Conservation (phyloP, 2,113 vertebrate genomes). For the Heloderma charlesbogerti region DNA sequence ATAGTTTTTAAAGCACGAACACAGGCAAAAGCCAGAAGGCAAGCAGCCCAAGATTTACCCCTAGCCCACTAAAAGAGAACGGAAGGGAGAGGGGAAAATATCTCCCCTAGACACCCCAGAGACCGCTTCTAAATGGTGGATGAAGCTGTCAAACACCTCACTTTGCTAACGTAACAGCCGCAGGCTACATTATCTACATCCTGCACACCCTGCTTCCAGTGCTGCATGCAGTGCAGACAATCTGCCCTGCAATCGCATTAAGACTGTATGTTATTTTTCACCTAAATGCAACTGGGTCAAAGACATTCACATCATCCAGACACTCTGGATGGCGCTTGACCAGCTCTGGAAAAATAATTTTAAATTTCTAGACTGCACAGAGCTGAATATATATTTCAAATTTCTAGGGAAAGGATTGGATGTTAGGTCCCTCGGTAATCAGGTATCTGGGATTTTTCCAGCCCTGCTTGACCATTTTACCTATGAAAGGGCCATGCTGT, state of each 20-base stretch:
- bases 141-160: neutral
- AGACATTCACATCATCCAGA: neutral
- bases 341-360: neutral
- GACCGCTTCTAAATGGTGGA: neutral
- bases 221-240: neutral
- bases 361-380: neutral
- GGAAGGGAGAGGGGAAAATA: neutral
- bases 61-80: neutral
- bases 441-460: slow-evolving; percentile 15
- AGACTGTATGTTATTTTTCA: neutral
- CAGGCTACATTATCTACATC: neutral
- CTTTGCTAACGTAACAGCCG: neutral
- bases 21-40: neutral
- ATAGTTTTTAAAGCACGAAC: neutral
- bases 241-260: slow-evolving; percentile 2
- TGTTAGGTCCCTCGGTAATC: neutral
- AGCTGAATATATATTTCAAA: neutral
- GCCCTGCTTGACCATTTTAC: neutral
- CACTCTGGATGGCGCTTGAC: neutral
- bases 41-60: neutral
- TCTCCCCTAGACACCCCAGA: neutral
- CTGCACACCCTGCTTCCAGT: neutral
- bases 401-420: neutral
- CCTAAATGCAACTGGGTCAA: neutral
- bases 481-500: neutral